Conservation (phyloP, 2,113 vertebrate genomes). For the Actinemys pallida region DNA sequence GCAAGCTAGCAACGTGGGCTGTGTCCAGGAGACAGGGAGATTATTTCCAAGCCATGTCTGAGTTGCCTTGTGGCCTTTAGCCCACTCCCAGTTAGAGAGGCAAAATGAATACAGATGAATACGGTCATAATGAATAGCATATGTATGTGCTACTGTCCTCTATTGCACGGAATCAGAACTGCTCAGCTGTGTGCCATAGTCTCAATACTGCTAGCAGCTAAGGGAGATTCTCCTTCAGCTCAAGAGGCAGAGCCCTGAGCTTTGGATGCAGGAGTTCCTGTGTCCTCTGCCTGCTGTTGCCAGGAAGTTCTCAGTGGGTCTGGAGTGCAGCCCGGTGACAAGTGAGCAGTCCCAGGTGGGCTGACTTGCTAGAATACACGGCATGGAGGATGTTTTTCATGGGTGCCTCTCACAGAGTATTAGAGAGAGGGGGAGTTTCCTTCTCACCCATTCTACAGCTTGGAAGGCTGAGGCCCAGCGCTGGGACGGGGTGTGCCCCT, state of each 20-base stretch:
- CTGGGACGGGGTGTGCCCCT: too few species aligned
- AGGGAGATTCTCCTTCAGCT: neutral
- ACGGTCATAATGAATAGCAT: neutral
- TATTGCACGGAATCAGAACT: neutral
- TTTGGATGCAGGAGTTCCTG: neutral
- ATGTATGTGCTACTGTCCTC: neutral
- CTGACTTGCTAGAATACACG: neutral
- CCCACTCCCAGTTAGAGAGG: neutral
- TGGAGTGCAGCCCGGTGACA: too few species aligned
- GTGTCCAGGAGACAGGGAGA: neutral
- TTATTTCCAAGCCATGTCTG: neutral
- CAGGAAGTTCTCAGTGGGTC: neutral
- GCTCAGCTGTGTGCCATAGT: neutral
- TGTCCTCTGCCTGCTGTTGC: neutral
- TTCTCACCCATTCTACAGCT: neutral
- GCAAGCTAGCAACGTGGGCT: neutral
- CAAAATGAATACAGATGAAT: neutral
- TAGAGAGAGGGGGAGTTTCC: neutral
- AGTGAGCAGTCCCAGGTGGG: too few species aligned
- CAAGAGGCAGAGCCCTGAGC: neutral
- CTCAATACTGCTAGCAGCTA: neutral
- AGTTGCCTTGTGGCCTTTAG: neutral
- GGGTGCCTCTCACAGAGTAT: neutral
- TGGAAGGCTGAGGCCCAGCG: neutral
- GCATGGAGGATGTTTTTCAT: neutral